phyloP scores from a whole-genome alignment of 2,888 invertebrate genomes.

The Tipula unca region DNA sequence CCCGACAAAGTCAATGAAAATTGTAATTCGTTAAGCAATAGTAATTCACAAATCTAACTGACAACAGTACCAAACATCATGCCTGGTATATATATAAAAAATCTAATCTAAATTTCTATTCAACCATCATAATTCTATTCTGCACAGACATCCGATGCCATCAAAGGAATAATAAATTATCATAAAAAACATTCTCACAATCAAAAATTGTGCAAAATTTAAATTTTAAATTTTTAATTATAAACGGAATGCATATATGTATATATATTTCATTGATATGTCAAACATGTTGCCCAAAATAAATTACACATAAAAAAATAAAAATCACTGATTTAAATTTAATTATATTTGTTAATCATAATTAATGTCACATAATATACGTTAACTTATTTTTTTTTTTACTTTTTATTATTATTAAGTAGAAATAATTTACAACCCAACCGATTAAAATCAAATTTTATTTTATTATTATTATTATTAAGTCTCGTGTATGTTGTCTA shows the following conservation, averaged over 20 bases:
- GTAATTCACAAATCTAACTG: too few relatives aligned
- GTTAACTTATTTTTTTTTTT: neutral
- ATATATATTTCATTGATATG: neutral
- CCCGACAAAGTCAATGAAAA: too few relatives aligned
- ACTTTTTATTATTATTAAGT: constrained; percentile 15
- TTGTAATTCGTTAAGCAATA: too few relatives aligned
- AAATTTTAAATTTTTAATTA: neutral
- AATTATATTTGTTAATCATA: constrained; percentile 16
- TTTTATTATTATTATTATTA: neutral
- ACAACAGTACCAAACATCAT: neutral
- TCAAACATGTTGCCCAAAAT: neutral
- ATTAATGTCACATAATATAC: constrained; percentile 20
- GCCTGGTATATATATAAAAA: neutral
- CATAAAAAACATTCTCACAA: neutral
- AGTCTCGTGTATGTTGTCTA: constrained; percentile 19
- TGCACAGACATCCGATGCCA: neutral
- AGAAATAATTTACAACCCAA: constrained; percentile 19
- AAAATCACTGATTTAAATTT: neutral
- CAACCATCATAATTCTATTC: neutral
- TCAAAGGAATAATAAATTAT: neutral
- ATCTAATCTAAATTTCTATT: neutral
- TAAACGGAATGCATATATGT: neutral
- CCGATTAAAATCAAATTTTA: constrained; percentile 20
- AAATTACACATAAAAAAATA: neutral
- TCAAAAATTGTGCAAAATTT: neutral